These are phyloP conservation scores for Ligdia adustata DNA, from an alignment of 2,888 invertebrate genomes.

Conservation along the genomic window DNA sequence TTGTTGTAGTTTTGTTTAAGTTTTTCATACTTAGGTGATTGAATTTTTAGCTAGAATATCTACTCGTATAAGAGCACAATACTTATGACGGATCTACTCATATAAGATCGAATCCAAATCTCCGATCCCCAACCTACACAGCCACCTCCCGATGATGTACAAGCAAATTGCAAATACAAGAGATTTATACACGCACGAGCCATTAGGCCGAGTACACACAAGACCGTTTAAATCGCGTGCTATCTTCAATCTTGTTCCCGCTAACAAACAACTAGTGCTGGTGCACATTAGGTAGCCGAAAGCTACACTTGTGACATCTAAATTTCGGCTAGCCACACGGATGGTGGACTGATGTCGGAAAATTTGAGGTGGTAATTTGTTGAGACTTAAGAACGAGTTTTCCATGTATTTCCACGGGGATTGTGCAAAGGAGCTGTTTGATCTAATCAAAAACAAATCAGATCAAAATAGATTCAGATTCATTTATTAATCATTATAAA, in stretches of 20 bases:
- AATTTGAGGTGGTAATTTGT: constrained; percentile 21
- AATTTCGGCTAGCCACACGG: constrained; percentile 78
- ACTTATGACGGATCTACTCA: too few relatives aligned
- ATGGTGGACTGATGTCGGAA: constrained; percentile 35
- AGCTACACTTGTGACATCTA: constrained; percentile 81
- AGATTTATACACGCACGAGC: constrained; percentile 39
- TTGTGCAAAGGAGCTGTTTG: too few relatives aligned
- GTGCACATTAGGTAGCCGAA: constrained; percentile 71
- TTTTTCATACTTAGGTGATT: too few relatives aligned
- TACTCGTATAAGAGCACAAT: too few relatives aligned
- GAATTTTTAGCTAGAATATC: too few relatives aligned
- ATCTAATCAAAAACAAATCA: too few relatives aligned
- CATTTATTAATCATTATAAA: too few relatives aligned
- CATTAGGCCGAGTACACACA: constrained; percentile 50
- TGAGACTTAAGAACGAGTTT: too few relatives aligned
- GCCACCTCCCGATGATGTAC: constrained; percentile 32
- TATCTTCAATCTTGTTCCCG: constrained; percentile 76
- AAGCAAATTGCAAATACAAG: constrained; percentile 39
- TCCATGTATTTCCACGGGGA: too few relatives aligned
- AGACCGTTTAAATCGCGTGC: constrained; percentile 68
- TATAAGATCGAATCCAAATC: too few relatives aligned
- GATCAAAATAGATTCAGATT: too few relatives aligned
- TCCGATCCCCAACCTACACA: background rate
- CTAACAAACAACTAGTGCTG: constrained; percentile 75
- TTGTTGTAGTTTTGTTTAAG: too few relatives aligned